A percentile compares a stretch with the other conserved stretches of the same genome.
phyloP scores from a whole-genome alignment of 2,113 vertebrate species.

The Brachionichthys hirsutus region DNA sequence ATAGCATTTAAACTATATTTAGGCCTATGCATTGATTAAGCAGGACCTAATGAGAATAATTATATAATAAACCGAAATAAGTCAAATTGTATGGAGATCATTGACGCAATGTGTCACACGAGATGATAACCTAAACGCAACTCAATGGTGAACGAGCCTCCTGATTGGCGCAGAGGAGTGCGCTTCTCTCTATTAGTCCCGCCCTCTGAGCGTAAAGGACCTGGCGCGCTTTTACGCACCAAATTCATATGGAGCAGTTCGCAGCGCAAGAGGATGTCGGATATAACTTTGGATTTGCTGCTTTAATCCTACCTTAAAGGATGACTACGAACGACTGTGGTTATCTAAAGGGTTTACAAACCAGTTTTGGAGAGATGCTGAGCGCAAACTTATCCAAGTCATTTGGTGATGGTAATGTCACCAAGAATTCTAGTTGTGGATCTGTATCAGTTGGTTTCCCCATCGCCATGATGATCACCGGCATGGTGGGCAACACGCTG shows the following conservation, averaged over 20 bases:
- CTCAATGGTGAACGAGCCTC: too few relatives aligned
- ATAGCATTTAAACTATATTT: too few relatives aligned
- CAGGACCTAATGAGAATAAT: too few relatives aligned
- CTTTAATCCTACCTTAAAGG: conserved; percentile 16
- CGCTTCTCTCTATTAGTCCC: conserved; percentile 37
- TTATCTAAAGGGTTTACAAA: conserved; percentile 14
- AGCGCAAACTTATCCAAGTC: conserved; percentile 61
- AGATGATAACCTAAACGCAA: too few relatives aligned
- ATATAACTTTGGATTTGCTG: neutral
- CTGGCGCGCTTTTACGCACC: conserved; percentile 48
- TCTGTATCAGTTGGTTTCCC: conserved; percentile 88
- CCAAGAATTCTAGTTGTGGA: conserved; percentile 62
- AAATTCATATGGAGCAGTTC: conserved; percentile 17
- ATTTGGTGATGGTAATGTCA: conserved; percentile 53
- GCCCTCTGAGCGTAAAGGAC: conserved; percentile 51
- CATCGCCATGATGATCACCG: conserved; percentile 91
- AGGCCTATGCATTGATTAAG: too few relatives aligned
- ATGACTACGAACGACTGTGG: conserved; percentile 59
- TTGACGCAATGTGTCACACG: too few relatives aligned
- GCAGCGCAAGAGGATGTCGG: conserved; percentile 17
- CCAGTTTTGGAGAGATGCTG: conserved; percentile 54
- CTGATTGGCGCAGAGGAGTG: too few relatives aligned
- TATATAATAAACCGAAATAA: too few relatives aligned
- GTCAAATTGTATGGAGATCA: too few relatives aligned
- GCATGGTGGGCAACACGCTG: conserved; percentile 90